These are phyloP conservation scores for Tenthredo amoena DNA, from an alignment of 2,888 invertebrate species.

Conservation along the genomic window DNA sequence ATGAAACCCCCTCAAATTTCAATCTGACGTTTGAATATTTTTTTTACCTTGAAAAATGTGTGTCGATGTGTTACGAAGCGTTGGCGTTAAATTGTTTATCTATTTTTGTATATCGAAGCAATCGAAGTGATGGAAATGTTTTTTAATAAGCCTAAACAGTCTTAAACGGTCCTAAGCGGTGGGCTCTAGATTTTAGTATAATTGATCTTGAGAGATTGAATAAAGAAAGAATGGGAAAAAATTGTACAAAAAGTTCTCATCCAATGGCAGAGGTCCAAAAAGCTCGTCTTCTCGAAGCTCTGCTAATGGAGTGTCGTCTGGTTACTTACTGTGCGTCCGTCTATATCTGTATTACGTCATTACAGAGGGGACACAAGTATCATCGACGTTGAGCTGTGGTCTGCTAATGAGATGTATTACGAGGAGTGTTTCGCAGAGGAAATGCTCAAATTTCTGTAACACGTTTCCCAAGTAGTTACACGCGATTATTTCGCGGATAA, in stretches of 20 bases:
- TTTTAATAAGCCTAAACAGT: background rate
- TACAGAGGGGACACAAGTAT: conserved; percentile 1
- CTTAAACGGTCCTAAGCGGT: no score
- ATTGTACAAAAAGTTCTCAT: background rate
- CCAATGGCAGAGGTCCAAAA: background rate
- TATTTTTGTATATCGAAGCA: background rate
- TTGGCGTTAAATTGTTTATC: no score
- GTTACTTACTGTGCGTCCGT: background rate
- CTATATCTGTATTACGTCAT: background rate
- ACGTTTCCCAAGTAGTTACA: background rate
- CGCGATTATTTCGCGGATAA: background rate
- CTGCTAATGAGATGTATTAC: background rate
- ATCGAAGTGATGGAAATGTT: background rate
- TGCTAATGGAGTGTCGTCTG: conserved; percentile 41
- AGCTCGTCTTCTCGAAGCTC: conserved; percentile 12
- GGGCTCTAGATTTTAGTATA: background rate
- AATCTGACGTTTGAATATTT: background rate
- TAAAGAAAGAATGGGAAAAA: background rate
- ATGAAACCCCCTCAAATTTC: background rate
- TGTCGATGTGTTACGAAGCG: no score
- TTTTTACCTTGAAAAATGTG: no score
- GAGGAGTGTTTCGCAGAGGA: background rate
- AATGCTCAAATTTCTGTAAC: background rate
- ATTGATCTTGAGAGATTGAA: background rate
- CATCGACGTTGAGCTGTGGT: background rate